These are phyloP conservation scores for Danionella dracula DNA, from an alignment of 2,797 vertebrate species.

Conservation along the genomic window DNA sequence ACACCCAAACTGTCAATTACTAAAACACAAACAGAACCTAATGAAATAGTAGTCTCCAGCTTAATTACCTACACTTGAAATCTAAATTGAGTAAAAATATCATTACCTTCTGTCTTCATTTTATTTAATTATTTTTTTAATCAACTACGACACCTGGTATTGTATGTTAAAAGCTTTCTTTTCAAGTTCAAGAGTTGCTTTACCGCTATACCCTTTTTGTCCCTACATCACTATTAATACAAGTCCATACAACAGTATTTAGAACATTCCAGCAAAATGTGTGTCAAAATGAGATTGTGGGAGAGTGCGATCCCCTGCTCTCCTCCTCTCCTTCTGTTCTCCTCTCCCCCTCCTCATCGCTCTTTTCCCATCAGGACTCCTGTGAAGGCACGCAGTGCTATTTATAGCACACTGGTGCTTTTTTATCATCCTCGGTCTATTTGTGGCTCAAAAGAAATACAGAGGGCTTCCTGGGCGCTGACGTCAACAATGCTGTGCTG, in stretches of 20 bases:
- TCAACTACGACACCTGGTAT: too few species aligned
- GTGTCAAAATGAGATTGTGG: constrained; percentile 22
- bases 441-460: constrained; percentile 70
- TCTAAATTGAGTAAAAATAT: too few species aligned
- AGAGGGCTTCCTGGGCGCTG: constrained; percentile 76
- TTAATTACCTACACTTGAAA: background rate
- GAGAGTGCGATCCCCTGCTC: constrained; percentile 28
- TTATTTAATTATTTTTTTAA: too few species aligned
- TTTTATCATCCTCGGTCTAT: constrained; percentile 73
- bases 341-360: constrained; percentile 28
- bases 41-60: background rate
- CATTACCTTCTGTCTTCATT: too few species aligned
- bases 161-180: too few species aligned
- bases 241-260: background rate
- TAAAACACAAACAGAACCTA: constrained; percentile 1
- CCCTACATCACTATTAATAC: background rate
- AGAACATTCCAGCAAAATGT: constrained; percentile 33
- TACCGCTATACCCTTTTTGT: too few species aligned
- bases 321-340: background rate
- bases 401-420: constrained; percentile 70
- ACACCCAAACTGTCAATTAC: background rate
- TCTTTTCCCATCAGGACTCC: constrained; percentile 64
- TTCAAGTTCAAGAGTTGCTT: too few species aligned
- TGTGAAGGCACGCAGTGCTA: constrained; percentile 65
- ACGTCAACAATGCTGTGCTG: constrained; percentile 70